Evolutionary conservation across 1,140 invertebrate species (phyloP), one percentile per base, ranked within the genome.

Genomic region (Archivesica marissinica): DNA sequence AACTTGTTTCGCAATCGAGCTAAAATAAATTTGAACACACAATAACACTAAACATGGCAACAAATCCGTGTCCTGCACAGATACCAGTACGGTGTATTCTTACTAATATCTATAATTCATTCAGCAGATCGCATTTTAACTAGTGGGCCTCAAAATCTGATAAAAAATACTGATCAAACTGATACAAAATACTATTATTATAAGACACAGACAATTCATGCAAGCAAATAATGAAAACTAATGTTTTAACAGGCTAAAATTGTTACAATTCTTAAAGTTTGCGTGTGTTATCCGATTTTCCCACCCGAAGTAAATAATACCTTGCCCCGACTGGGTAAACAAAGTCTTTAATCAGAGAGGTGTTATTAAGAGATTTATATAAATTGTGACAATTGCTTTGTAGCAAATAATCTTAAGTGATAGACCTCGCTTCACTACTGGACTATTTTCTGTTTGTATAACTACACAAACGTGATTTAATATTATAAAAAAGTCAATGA

Each of bases 341-440:
- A 76, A 20, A 39, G 74, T 39, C 38, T 76, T 76, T 76, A 76
- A 76, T 76, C 74, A 56, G 25, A 33, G 35, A 25, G 0, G 23
- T 76, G 74, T 59, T 76, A 52, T 76, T 54, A 54, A n/a, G 9
- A 39, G 74, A 38, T 76, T 76, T 56, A 76, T n/a, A 76, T 76
- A 76, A 76, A 76, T 76, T 56, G 47, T 50, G 44, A 76, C 74
- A 54, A 39, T 76, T 76, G 74, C 50, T 4, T 38, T 35, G 13
- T 15, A 52, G 23, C 50, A 76, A 76, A 56, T 76, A 56, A 13
- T 56, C 2, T 20, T n/a, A 56, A 33, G 25, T 33, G 33, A 35
- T 76, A 76, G 23, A 28, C 15, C 25, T 17, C 13, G 33, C 74
- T 41, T 38, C 47, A n/a, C 52, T 38, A 76, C 74, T 35, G 50